Evolutionary conservation across 2,113 vertebrate species (phyloP).

Genomic region (Austrofundulus limnaeus): DNA sequence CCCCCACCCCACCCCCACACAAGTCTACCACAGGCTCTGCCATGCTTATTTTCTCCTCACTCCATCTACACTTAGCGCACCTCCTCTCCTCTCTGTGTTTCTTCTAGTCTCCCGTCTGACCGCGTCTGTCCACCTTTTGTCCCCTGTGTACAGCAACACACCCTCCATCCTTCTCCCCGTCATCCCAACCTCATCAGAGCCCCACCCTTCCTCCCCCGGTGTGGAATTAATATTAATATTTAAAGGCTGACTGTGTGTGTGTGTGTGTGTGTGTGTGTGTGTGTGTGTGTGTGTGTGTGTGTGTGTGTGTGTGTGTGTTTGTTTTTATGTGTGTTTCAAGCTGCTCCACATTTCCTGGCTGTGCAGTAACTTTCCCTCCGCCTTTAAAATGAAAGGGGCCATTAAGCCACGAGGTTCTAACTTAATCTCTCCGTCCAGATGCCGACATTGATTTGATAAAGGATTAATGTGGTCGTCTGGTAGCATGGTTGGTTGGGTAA

Average conservation of each 20-base stretch:
- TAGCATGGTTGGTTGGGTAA: conserved; percentile 6
- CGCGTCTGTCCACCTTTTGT: conserved; percentile 30
- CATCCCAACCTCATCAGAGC: conserved; percentile 19
- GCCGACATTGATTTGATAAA: conserved; percentile 36
- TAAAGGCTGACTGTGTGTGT: conserved; percentile 28
- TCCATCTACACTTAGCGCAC: conserved; percentile 27
- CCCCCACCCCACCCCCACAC: conserved; percentile 54
- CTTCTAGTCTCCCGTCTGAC: conserved; percentile 19
- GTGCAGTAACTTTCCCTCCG: conserved; percentile 31
- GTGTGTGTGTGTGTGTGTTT: conserved; percentile 5
- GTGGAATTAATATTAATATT: conserved; percentile 56
- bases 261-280: conserved; percentile 13
- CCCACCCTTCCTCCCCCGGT: conserved; percentile 4
- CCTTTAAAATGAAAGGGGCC: conserved; percentile 50
- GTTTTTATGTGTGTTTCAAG: conserved; percentile 3
- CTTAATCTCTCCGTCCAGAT: conserved; percentile 46
- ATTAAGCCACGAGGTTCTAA: conserved; percentile 56
- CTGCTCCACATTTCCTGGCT: conserved; percentile 13
- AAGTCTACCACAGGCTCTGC: conserved; percentile 11
- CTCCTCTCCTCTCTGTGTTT: conserved; percentile 35
- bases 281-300: conserved; percentile 7
- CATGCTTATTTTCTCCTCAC: conserved; percentile 37
- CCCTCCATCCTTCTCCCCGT: conserved; percentile 20
- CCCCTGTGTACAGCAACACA: conserved; percentile 1
- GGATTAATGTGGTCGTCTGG: conserved; percentile 19